Evolutionary conservation across 2,113 vertebrate species (phyloP).

Genomic region (Oostethus manadensis): DNA sequence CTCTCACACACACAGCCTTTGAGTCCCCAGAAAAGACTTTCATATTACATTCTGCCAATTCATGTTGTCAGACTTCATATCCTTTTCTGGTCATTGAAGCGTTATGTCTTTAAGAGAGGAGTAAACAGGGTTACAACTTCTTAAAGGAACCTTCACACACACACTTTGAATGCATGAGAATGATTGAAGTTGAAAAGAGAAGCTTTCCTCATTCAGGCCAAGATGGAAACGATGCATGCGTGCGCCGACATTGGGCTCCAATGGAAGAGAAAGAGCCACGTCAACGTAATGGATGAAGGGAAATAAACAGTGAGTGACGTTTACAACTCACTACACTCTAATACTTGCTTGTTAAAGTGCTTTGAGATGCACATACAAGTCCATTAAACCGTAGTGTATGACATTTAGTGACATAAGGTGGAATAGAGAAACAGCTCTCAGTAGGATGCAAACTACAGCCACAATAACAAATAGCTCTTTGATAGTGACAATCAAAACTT

Average conservation of each 20-base stretch:
- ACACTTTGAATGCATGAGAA: constrained; percentile 3
- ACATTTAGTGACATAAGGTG: too few species aligned
- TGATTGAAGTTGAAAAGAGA: constrained; percentile 40
- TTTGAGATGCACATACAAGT: too few species aligned
- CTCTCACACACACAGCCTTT: constrained; percentile 19
- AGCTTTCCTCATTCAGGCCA: constrained; percentile 26
- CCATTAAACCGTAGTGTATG: too few species aligned
- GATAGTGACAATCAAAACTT: too few species aligned
- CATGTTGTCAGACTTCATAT: constrained; percentile 57
- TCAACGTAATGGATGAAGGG: background rate
- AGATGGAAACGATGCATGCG: constrained; percentile 13
- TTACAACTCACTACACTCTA: background rate
- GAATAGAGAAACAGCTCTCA: too few species aligned
- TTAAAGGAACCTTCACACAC: constrained; percentile 39
- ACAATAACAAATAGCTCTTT: too few species aligned
- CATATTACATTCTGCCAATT: constrained; percentile 44
- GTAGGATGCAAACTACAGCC: too few species aligned
- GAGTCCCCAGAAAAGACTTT: constrained; percentile 23
- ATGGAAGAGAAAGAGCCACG: constrained; percentile 8
- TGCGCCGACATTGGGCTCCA: constrained; percentile 15
- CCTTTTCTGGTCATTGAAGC: constrained; percentile 50
- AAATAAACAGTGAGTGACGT: constrained; percentile 4
- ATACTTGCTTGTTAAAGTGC: too few species aligned
- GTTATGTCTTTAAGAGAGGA: constrained; percentile 44
- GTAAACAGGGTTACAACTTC: constrained; percentile 17